Evolutionary conservation across 2,113 vertebrate species (phyloP), one percentile per base, ranked within the genome.

Genomic region (Nerophis lumbriciformis): DNA sequence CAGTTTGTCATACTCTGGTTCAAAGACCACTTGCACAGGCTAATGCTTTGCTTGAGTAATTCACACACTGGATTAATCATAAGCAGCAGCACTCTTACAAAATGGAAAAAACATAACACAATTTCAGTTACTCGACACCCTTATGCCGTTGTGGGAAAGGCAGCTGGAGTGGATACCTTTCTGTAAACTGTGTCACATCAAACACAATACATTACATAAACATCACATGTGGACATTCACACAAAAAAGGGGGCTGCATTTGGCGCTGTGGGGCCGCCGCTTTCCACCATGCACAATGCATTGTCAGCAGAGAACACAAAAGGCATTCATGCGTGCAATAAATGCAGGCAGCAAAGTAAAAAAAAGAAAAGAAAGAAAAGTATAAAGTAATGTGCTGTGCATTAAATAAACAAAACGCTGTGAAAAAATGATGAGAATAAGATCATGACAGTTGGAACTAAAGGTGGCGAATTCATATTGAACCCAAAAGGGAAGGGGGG

Each of bases 281-380:
- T 76, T 75, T 73, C 75, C 65, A 69, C 75, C 86, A 88, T 88
- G 86, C 84, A 85, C 71, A 71, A 73, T 50, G 65, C 68, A 55
- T 62, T 71, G 69, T 69, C 50, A 66, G 63, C 65, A 48, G 73
- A 70, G 58, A 72, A 62, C 42, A 75, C n/a, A 71, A 63, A 73
- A 65, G 45, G 79, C 71, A 83, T 67, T 68, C 78, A 78, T 79
- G 69, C 86, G 85, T 87, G 85, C 82, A 88, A 59, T 68, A 59
- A 80, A 81, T 63, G 64, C 77, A 85, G 61, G 82, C 85, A 83
- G 28, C 16, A 56, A 56, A 56, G 7, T 42, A 56, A 11, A 39
- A 16, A 42, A 11, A 11, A 15, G 4, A 35, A 44, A 12, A 53
- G 55, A 55, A 12, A 37, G 59, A 52, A 61, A 6, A 37, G 47